phyloP scores from a whole-genome alignment of 2,888 invertebrate species.

The Aricia artaxerxes region DNA sequence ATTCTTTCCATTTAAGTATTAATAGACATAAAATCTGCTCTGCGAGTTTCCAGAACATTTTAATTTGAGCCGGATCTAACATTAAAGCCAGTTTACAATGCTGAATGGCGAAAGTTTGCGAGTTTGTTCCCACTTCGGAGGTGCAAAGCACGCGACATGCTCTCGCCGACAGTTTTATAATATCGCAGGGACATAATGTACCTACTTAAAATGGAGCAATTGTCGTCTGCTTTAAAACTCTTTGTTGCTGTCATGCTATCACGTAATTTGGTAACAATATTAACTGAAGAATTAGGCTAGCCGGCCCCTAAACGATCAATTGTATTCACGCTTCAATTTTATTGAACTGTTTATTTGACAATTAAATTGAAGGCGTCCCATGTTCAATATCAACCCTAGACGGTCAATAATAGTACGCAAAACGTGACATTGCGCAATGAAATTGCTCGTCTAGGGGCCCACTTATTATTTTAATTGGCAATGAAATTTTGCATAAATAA shows the following conservation, averaged over 20 bases:
- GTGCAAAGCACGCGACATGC: conserved; percentile 47
- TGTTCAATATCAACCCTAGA: too few relatives aligned
- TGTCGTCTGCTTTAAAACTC: neutral
- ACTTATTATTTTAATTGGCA: neutral
- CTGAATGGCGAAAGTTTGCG: conserved; percentile 67
- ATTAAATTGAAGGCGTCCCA: too few relatives aligned
- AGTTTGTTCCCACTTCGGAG: conserved; percentile 67
- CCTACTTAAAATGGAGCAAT: neutral
- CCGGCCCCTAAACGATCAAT: too few relatives aligned
- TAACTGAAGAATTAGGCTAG: neutral
- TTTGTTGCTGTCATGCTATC: neutral
- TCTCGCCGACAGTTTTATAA: conserved; percentile 35
- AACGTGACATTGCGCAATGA: too few relatives aligned
- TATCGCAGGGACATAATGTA: neutral
- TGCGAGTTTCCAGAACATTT: conserved; percentile 55
- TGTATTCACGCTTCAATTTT: too few relatives aligned
- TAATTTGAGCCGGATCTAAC: conserved; percentile 54
- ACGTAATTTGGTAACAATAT: neutral
- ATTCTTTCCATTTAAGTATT: neutral
- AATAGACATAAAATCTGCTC: neutral
- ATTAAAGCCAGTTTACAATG: conserved; percentile 56
- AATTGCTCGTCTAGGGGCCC: too few relatives aligned
- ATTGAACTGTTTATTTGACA: too few relatives aligned
- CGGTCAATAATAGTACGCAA: too few relatives aligned
- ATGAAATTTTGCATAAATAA: neutral